A percentile compares a stretch with the other conserved stretches of the same genome.
Conservation (phyloP, 92 coral and sea anemone genomes). For the Pocillopora meandrina region DNA sequence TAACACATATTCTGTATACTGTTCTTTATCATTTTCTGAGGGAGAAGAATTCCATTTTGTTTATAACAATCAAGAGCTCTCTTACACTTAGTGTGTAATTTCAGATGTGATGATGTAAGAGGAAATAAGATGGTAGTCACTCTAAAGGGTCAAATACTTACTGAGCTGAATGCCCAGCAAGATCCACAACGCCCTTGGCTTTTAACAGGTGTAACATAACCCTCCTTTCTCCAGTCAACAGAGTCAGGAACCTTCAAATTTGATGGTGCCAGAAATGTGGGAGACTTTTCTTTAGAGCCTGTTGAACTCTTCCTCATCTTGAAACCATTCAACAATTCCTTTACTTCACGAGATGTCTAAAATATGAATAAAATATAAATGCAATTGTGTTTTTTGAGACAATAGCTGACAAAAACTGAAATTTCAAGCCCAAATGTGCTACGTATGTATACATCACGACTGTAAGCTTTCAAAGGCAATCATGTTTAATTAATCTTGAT, state of each 20-base stretch:
- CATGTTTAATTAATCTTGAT: no score
- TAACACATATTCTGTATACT: no score
- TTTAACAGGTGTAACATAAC: constrained; percentile 95
- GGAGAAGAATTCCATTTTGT: no score
- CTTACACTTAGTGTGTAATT: no score
- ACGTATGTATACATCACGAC: no score
- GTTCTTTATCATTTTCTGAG: no score
- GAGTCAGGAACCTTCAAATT: constrained; percentile 62
- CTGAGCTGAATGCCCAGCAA: constrained; percentile 95
- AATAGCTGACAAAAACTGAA: background rate
- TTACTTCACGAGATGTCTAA: constrained; percentile 81
- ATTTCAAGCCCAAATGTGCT: background rate
- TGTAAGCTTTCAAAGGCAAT: no score
- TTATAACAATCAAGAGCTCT: no score
- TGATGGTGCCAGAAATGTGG: constrained; percentile 79
- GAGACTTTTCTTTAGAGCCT: constrained; percentile 45
- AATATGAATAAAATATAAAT: background rate
- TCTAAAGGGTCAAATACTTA: constrained; percentile 42
- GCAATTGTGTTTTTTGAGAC: no score
- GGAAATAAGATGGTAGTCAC: no score
- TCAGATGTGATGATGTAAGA: no score
- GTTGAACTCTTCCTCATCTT: constrained; percentile 35
- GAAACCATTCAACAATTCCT: constrained; percentile 62
- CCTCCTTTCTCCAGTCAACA: constrained; percentile 88
- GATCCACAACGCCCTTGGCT: constrained; percentile 93